These are phyloP conservation scores for Aix galericulata DNA, from an alignment of 2,113 vertebrate species.

Conservation along the genomic window DNA sequence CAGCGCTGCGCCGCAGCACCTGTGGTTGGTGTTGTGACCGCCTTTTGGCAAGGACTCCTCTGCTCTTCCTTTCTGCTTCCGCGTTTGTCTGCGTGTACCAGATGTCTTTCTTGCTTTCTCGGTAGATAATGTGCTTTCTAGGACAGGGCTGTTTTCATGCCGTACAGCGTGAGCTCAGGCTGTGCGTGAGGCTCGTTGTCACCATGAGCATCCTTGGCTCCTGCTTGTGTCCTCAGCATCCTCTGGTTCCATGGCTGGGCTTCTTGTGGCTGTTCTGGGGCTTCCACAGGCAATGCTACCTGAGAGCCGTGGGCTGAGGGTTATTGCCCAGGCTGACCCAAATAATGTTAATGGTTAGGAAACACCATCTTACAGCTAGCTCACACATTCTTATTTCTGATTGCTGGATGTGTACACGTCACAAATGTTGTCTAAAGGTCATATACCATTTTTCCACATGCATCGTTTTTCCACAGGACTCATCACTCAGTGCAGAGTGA, in stretches of 20 bases:
- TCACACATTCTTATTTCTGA: not conserved
- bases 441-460: rapidly evolving
- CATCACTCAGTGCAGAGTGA: not conserved
- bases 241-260: rapidly evolving
- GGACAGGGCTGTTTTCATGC: not conserved
- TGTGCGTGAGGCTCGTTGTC: not conserved
- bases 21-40: not conserved
- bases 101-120: not conserved
- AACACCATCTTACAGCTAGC: not conserved
- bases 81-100: not conserved
- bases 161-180: not conserved
- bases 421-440: not conserved
- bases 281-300: not conserved
- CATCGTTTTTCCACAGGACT: not conserved
- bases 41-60: not conserved
- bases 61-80: not conserved
- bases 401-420: rapidly evolving
- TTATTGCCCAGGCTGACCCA: not conserved
- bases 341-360: rapidly evolving
- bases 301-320: not conserved
- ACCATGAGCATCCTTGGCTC: rapidly evolving
- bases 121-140: not conserved
- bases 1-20: rapidly evolving
- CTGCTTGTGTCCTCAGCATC: rapidly evolving
- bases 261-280: not conserved